A percentile compares a stretch with the other conserved stretches of the same genome.
Conservation (phyloP, 2,113 vertebrate species). For the Promerops cafer region DNA sequence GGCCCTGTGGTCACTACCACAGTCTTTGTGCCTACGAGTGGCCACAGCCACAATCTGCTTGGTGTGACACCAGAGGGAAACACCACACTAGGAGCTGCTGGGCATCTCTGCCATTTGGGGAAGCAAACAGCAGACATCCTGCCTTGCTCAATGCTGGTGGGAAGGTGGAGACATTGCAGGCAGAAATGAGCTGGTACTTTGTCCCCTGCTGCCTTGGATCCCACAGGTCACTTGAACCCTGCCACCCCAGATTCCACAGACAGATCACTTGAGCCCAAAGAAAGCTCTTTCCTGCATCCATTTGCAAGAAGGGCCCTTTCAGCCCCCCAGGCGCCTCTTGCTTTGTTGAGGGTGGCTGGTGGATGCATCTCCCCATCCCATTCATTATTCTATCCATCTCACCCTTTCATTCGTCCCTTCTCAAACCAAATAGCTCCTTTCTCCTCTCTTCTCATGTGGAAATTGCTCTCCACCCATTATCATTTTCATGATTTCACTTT, state of each 20-base stretch:
- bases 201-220: background rate
- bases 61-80: background rate
- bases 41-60: background rate
- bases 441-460: conserved; percentile 58
- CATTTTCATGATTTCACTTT: conserved; percentile 36
- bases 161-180: background rate
- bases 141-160: background rate
- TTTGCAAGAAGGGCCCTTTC: background rate
- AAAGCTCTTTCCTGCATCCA: background rate
- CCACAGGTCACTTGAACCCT: background rate
- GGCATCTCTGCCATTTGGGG: background rate
- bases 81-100: background rate
- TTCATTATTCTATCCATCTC: background rate
- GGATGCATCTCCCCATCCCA: background rate
- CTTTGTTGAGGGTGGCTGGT: background rate
- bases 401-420: background rate
- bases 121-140: background rate
- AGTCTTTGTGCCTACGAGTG: background rate
- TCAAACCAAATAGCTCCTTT: conserved; percentile 50
- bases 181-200: background rate
- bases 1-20: background rate
- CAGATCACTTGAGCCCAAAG: background rate
- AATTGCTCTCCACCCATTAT: conserved; percentile 25
- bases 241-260: background rate
- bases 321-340: background rate